Evolutionary conservation across 2,797 vertebrate genomes (phyloP), one percentile per base, ranked within the genome.

Genomic region (Silurus lanzhouensis): DNA sequence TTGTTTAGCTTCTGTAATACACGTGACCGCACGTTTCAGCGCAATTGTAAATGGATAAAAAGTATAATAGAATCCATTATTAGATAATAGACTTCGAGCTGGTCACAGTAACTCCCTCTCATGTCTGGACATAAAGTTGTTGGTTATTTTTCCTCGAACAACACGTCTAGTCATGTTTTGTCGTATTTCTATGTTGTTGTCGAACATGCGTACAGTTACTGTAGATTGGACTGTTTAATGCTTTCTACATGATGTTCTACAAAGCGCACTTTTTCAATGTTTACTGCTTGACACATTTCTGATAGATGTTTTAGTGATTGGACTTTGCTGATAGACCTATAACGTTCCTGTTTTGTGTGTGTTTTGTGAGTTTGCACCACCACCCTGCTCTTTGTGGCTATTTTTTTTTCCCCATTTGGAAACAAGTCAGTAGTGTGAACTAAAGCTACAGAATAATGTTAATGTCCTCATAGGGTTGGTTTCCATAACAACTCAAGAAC

Each of bases 311-410:
- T 48, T 72, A 6, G 6, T n/a, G 44, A 72, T 52, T 12, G 19
- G 44, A 80, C 48, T 19, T 55, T 46, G 63, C 58, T 64, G 19
- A 67, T 84, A 31, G 70, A 20, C 70, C 74, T 7, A 44, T 2
- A 27, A 0, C 60, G 25, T 68, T 67, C 46, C 74, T 70, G 82
- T 82, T 85, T 78, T 82, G 78, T 86, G 83, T 85, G 85, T 91
- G 86, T 27, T 83, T 83, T 81, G 74, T 86, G 82, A 81, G 77
- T 87, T 78, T 66, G 86, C 17, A n/a, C 57, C 85, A 83, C 7
- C 74, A 22, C 83, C 76, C 74, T 85, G 1, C 88, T 14, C 55
- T 79, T 52, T 83, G 60, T 67, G 38, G 82, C 71, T 88, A 81
- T 86, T 60, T 86, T 77, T 31, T 61, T 31, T 27, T 27, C 27